Base-by-base conservation (phyloP, 2,797 vertebrate species). In the Eremophila alpestris region DNA sequence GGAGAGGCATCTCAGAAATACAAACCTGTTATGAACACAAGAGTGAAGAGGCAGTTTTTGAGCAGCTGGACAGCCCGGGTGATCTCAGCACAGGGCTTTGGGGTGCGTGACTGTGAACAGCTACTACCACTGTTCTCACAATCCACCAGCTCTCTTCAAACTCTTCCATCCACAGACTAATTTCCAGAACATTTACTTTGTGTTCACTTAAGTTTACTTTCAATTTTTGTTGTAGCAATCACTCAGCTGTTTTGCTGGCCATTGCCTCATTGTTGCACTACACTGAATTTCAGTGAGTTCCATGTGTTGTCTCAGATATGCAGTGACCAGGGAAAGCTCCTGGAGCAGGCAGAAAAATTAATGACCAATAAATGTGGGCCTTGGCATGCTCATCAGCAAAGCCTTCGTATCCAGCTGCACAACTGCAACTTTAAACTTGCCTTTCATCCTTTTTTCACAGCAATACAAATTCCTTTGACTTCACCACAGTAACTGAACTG, bases 61-160 rank as follows among this genome's bases (percentile, higher is more conserved):
- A 82, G 69, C 51, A 68, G 38, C 26, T 51, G 63, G 51, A 14
- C 0, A 6, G 23, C 20, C 80, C 1, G 3, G 60, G 29, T 59
- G 49, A 30, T 36, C 26, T 38, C 29, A 64, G 51, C 56, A 40
- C 2, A 1, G 18, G 10, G 36, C 17, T 77, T 13, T 16, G 5
- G 30, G 9, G 11, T 16, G 20, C 23, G 5, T 1, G 5, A 26
- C n/a, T n/a, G 38, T 1, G 0, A 84, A 32, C 1, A 36, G 58
- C 38, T 8, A 3, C 7, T 55, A 43, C 1, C 2, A 10, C 34
- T 10, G 9, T 1, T 30, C 45, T 77, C 41, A 16, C 52, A 51
- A 13, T 6, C 40, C 32, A 70, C 46, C 27, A 54, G 52, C 22
- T 36, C 45, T 55, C 40, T 17, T 20, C 36, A 55, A 22, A n/a